phyloP scores from a whole-genome alignment of 2,888 invertebrate species.

The Cinara cedri region DNA sequence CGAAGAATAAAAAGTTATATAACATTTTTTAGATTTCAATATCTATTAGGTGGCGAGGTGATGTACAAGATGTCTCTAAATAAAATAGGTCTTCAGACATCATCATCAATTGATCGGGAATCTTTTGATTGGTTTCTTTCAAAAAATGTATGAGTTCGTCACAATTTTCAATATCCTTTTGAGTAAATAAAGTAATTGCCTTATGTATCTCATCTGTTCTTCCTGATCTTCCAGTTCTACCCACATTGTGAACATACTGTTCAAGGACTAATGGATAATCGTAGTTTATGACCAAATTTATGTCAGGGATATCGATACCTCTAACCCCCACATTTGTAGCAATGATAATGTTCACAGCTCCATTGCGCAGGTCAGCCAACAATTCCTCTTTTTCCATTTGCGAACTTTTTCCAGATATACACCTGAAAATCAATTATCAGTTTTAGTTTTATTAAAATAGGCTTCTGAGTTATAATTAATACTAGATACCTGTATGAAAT shows the following conservation, averaged over 20 bases:
- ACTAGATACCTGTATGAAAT: slow-evolving; percentile 15
- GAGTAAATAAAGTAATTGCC: slow-evolving; percentile 82
- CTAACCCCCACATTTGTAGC: slow-evolving; percentile 96
- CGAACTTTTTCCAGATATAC: slow-evolving; percentile 88
- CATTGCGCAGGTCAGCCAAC: slow-evolving; percentile 79
- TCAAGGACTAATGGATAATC: slow-evolving; percentile 94
- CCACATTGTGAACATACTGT: slow-evolving; percentile 94
- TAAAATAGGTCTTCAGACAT: too few species aligned
- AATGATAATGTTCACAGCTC: slow-evolving; percentile 80
- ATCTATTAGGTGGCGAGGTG: too few species aligned
- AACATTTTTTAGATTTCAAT: too few species aligned
- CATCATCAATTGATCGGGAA: too few species aligned
- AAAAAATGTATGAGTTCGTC: slow-evolving; percentile 81
- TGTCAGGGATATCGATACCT: slow-evolving; percentile 88
- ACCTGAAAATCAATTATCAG: slow-evolving; percentile 7
- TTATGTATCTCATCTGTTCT: too few species aligned
- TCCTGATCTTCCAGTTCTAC: slow-evolving; percentile 92
- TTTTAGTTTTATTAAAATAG: background rate
- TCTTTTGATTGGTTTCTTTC: slow-evolving; percentile 74
- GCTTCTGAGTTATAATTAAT: background rate
- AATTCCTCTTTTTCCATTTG: slow-evolving; percentile 72
- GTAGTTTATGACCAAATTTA: slow-evolving; percentile 83
- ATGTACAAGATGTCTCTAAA: too few species aligned
- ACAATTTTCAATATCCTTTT: slow-evolving; percentile 82
- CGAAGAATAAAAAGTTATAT: too few species aligned